Conservation (phyloP, 2,888 invertebrate species). For the Crossocerus cetratus region DNA sequence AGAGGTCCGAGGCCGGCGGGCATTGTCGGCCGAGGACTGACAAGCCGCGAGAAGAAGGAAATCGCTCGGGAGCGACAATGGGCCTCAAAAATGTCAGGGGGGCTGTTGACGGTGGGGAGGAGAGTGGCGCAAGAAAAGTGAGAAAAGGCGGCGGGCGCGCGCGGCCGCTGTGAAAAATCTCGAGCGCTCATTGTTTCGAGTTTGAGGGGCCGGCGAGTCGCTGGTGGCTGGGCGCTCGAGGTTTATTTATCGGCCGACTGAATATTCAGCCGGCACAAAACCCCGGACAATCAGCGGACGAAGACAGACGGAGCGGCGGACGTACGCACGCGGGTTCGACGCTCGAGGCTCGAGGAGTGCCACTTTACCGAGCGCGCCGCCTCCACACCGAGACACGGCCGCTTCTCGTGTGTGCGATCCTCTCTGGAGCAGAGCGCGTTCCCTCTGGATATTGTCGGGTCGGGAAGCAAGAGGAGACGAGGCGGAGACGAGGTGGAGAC, state of each 20-base stretch:
- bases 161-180: slow-evolving; percentile 38
- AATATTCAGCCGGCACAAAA: slow-evolving; percentile 64
- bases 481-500: not conserved
- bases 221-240: slow-evolving; percentile 38
- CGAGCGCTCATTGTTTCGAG: slow-evolving; percentile 54
- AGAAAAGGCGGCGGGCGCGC: not conserved
- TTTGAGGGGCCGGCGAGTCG: slow-evolving; percentile 38
- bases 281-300: slow-evolving; percentile 40
- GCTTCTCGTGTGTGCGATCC: slow-evolving; percentile 31
- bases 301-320: slow-evolving; percentile 6
- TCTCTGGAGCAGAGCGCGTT: slow-evolving; percentile 53
- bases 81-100: not conserved
- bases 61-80: slow-evolving; percentile 62
- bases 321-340: too few relatives aligned
- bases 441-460: slow-evolving; percentile 39
- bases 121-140: slow-evolving; percentile 45
- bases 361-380: slow-evolving; percentile 13
- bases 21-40: slow-evolving; percentile 56
- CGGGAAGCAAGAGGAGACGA: slow-evolving; percentile 26
- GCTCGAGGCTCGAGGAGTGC: slow-evolving; percentile 13
- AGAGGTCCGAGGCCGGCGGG: slow-evolving; percentile 44
- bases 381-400: not conserved
- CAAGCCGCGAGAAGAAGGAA: slow-evolving; percentile 44
- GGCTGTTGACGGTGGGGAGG: slow-evolving; percentile 23
- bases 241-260: slow-evolving; percentile 67